Evolutionary conservation across 2,797 vertebrate genomes (phyloP), one percentile per base, ranked within the genome.

Genomic region (Tauraco hartlaubi): DNA sequence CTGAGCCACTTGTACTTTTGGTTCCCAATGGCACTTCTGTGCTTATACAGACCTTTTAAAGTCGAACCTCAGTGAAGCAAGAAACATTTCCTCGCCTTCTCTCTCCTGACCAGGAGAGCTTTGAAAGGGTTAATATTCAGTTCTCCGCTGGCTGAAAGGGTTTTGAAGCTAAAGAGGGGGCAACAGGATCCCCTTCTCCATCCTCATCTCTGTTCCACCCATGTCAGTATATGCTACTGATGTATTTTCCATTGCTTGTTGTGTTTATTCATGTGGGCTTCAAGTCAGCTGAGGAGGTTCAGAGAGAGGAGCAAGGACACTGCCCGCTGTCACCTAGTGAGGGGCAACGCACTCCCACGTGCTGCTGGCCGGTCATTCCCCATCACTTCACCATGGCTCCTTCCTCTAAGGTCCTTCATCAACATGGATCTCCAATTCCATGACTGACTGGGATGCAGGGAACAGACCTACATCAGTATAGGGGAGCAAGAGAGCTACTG

Each of bases 141-240:
- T n/a, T 33, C 23, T n/a, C 7, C 2, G 3, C 78, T 9, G 17
- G 26, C 74, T 77, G 77, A 74, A 80, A 77, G 48, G 29, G 59
- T 54, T 56, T 31, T 55, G 48, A 26, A 46, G 61, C 51, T 59
- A 29, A 72, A 33, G 11, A 12, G 58, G 72, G 58, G 79, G 64
- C 68, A 87, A 91, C 43, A 46, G 62, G 84, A 94, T 75, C 85
- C 59, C 58, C 52, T 66, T 83, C 68, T 85, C 71, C 71, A 68
- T 68, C 46, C 68, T 80, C 82, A 41, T 20, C 63, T 68, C 9
- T 54, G 58, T 46, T 72, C 76, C 73, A 79, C 55, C 67, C 23
- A 4, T 56, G 39, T 58, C 74, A 84, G 79, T 66, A 14, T 12
- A 1, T 33, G 46, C 63, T 94, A 76, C 80, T 26, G 9, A 58